These are phyloP conservation scores for Arge pagana DNA, from an alignment of 2,888 invertebrate genomes.

Conservation along the genomic window DNA sequence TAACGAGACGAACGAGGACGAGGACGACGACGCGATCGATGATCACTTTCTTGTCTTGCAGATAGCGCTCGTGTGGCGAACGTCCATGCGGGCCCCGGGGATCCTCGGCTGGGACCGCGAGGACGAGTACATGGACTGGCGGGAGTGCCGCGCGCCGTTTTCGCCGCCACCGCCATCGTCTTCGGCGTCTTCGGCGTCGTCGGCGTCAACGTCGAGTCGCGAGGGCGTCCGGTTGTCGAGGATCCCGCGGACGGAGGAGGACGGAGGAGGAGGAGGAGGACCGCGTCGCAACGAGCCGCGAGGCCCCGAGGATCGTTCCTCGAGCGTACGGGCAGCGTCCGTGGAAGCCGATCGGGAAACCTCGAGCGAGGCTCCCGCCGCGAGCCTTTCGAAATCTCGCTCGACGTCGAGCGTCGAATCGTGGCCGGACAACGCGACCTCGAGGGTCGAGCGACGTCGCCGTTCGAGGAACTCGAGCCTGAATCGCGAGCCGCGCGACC, in stretches of 20 bases:
- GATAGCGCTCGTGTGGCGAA: constrained; percentile 57
- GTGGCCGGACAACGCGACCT: constrained; percentile 41
- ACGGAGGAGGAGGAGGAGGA: constrained; percentile 22
- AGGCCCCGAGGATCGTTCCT: neutral
- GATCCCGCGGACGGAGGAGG: constrained; percentile 41
- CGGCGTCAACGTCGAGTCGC: constrained; percentile 28
- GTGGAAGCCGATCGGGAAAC: constrained; percentile 3
- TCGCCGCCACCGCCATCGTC: constrained; percentile 25
- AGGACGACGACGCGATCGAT: no score
- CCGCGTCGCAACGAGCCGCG: neutral
- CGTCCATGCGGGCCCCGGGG: constrained; percentile 57
- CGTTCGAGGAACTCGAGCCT: constrained; percentile 39
- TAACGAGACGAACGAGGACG: no score
- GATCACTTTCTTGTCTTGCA: constrained; percentile 34
- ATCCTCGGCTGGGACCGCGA: constrained; percentile 57
- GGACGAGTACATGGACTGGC: constrained; percentile 57
- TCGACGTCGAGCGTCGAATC: constrained; percentile 47
- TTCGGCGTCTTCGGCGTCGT: constrained; percentile 51
- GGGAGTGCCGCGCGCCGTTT: constrained; percentile 42
- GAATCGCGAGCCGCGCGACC: constrained; percentile 17
- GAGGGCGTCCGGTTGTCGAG: constrained; percentile 42
- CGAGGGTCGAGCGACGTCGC: constrained; percentile 30
- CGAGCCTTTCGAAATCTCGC: constrained; percentile 44
- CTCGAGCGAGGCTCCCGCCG: no score
- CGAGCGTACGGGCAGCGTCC: neutral